Base-by-base conservation (phyloP, 2,113 vertebrate genomes). In the Macroglossus sobrinus region DNA sequence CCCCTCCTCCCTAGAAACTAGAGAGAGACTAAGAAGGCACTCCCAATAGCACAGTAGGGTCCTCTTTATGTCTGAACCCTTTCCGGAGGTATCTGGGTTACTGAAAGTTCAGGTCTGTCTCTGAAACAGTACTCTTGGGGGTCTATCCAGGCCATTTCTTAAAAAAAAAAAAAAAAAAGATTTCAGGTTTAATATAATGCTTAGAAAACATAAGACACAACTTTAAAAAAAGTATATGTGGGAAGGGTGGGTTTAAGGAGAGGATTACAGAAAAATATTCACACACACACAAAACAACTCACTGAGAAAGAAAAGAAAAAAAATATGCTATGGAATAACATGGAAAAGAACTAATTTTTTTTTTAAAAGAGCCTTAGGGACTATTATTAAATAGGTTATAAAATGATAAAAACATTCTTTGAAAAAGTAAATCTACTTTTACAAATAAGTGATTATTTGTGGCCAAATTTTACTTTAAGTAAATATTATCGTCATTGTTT, bases 361-460 rank as follows among this genome's bases (percentile, higher is more conserved):
- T 9, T 64, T 61, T 68, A 35, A 4, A 14, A 40, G 24, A 24
- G 12, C 5, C 35, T 66, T 75, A 53, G 28, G 81, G 61, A 53
- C 6, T 13, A 89, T 69, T 63, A 55, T 78, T 84, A 74, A 79
- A 35, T 47, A 47, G 21, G 4, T 66, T 64, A 79, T 47, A 90
- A 90, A 57, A 50, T 72, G 72, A 45, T 38, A 30, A 76, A 75
- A 76, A 64, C 11, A 38, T 66, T 72, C 30, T 38, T 64, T 78
- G 90, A 71, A 80, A 94, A 81, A 89, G 38, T 69, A 91, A 84
- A 74, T 63, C n/a, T 95, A 91, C 15, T 38, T n/a, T n/a, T n/a
- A n/a, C n/a, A n/a, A n/a, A 30, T 35, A 40, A 35, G 59, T 38
- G 71, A 68, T 85, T 68, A 91, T 82, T 28, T 57, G 59, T 53